Base-by-base conservation (phyloP, 2,113 vertebrate species). In the Embiotoca jacksoni region DNA sequence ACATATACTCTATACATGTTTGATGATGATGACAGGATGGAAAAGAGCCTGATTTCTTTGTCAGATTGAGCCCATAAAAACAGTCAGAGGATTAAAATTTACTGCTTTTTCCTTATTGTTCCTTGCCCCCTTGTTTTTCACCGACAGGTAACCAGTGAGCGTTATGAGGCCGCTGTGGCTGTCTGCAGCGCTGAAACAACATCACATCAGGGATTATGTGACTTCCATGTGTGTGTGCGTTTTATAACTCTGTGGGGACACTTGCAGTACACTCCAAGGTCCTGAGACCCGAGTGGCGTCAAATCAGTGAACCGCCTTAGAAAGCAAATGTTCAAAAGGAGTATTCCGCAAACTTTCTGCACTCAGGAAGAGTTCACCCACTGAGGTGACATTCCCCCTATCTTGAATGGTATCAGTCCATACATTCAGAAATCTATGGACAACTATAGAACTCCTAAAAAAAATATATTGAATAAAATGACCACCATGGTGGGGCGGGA, bases 41-140 rank as follows among this genome's bases (percentile, higher is more conserved):
- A 89, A 86, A 70, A 82, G 32, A 44, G 7, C 55, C 35, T 78
- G 78, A 88, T 86, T 77, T 81, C 80, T 87, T 85, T 91, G 66
- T 87, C 85, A 83, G 84, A 75, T 52, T 74, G 59, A 57, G 33
- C 14, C 74, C 46, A 46, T 79, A 68, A 87, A 85, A 85, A 72
- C 56, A 72, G 53, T 23, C 61, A 39, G 62, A 49, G 55, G 47
- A 14, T 64, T 59, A 50, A n/a, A 65, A 83, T 88, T 84, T 83
- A 89, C 35, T 63, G 61, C 68, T 23, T 73, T 69, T 84, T 83
- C 84, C 73, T 59, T 75, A 61, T 86, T 73, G 61, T 75, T 85
- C 58, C 69, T 58, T 73, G 50, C 53, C 81, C 61, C 31, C 71
- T 50, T 54, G 80, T 47, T 81, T 82, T 69, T 46, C 61, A n/a